A percentile compares a stretch with the other conserved stretches of the same genome.
Conservation (phyloP, 2,888 invertebrate genomes). For the Chalcosyrphus nemorum region DNA sequence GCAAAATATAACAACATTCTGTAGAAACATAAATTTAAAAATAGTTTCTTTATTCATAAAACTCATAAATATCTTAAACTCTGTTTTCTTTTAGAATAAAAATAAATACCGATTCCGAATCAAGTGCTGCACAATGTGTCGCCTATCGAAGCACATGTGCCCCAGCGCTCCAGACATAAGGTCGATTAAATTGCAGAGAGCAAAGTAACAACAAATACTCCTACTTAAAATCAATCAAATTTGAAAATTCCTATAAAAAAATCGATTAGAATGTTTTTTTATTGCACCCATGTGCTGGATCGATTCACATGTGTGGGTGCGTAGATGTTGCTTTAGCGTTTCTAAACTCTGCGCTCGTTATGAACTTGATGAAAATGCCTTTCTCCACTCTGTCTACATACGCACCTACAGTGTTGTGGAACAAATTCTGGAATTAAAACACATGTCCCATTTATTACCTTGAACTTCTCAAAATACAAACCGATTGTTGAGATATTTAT, state of each 20-base stretch:
- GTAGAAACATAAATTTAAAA: no score
- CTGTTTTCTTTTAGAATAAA: no score
- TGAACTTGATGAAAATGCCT: background rate
- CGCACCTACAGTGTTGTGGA: background rate
- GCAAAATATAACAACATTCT: no score
- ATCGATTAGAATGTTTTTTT: background rate
- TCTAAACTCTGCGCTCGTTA: background rate
- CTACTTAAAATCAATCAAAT: background rate
- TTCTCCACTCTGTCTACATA: background rate
- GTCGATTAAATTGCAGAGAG: background rate
- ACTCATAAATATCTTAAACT: no score
- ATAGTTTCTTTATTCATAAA: no score
- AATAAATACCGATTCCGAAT: no score
- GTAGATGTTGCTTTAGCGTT: background rate
- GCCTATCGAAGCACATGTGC: no score
- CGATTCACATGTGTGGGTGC: background rate
- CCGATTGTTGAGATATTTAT: conserved; percentile 52
- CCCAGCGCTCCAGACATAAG: background rate
- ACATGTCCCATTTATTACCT: conserved; percentile 50
- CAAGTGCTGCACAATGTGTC: no score
- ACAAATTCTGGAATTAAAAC: background rate
- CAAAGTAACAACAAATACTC: background rate
- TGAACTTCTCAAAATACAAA: conserved; percentile 36
- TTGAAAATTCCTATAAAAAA: background rate
- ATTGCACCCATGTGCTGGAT: background rate